Evolutionary conservation across 2,888 invertebrate genomes (phyloP), one percentile per base, ranked within the genome.

Genomic region (Rotaria sp.): DNA sequence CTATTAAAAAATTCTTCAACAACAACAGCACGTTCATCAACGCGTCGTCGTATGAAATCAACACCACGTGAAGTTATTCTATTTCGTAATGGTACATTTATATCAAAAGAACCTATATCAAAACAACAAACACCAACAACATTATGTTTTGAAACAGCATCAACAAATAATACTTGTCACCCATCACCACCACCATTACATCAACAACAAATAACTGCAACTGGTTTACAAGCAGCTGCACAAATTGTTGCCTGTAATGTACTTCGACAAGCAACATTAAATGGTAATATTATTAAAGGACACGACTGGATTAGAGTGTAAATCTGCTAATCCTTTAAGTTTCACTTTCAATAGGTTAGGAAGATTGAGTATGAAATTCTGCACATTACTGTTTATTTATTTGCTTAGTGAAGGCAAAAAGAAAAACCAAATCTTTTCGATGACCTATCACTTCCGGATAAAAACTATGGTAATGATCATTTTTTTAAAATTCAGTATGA

Each of bases 21-120:
- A 26, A 41, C 26, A 15, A 45, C 41, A 41, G 45, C 80, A 45
- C 45, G 45, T 80, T 80, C 80, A 80, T 45, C 41, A 45, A 41
- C 41, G 45, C 41, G 45, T 45, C 80, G 80, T 26, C 41, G 80
- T 45, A 18, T 67, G 21, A 67, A 67, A 35, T 45, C 80, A 45
- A n/a, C 41, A 11, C 80, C 80, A 11, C 80, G 80, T 45, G 80
- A 80, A 80, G 80, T 80, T 45, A 80, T 80, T 80, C 80, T 80
- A 41, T 80, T 80, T 80, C 80, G 80, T 80, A 80, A 80, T 80
- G 80, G 80, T 80, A n/a, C 41, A 80, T 80, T 80, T 45, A 15
- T 80, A 10, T 80, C 80, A 11, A 80, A 80, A n/a, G 80, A 80
- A 45, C 80, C 80, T 15, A 45, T 45, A 26, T n/a, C 26, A 13